These are phyloP conservation scores for Zaprionus ghesquierei DNA, from an alignment of 1,140 invertebrate genomes.

Conservation along the genomic window DNA sequence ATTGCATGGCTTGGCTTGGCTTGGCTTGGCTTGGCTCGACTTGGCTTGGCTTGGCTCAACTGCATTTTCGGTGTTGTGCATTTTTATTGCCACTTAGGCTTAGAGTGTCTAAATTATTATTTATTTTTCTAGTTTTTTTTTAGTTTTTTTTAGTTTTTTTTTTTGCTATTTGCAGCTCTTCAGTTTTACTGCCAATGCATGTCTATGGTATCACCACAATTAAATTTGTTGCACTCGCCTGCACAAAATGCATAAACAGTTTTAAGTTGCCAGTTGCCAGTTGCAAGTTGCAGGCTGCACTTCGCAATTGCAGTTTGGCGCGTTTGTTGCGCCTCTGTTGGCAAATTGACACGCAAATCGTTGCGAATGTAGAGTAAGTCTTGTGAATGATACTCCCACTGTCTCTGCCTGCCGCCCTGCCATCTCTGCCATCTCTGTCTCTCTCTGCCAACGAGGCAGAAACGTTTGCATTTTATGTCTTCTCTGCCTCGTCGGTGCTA, in stretches of 20 bases:
- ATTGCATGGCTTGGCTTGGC: constrained; percentile 47
- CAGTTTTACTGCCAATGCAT: constrained; percentile 76
- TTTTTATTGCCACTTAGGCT: constrained; percentile 76
- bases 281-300: constrained; percentile 7
- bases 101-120: constrained; percentile 41
- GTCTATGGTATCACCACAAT: constrained; percentile 72
- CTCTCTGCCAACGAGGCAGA: constrained; percentile 70
- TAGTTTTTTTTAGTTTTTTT: constrained; percentile 14
- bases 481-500: constrained; percentile 24
- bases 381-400: constrained; percentile 8
- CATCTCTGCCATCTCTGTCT: neutral
- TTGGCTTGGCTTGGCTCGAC: constrained; percentile 38
- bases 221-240: constrained; percentile 78
- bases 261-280: constrained; percentile 25
- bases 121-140: constrained; percentile 28
- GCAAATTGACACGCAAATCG: constrained; percentile 75
- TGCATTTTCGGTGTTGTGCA: constrained; percentile 70
- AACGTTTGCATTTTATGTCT: constrained; percentile 49
- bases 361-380: constrained; percentile 26
- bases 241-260: constrained; percentile 79
- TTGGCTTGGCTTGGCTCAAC: constrained; percentile 42
- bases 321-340: constrained; percentile 46
- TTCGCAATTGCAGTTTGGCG: neutral
- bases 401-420: neutral
- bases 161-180: constrained; percentile 25